phyloP scores from a whole-genome alignment of 1,140 invertebrate genomes.

The Heliconius himera region DNA sequence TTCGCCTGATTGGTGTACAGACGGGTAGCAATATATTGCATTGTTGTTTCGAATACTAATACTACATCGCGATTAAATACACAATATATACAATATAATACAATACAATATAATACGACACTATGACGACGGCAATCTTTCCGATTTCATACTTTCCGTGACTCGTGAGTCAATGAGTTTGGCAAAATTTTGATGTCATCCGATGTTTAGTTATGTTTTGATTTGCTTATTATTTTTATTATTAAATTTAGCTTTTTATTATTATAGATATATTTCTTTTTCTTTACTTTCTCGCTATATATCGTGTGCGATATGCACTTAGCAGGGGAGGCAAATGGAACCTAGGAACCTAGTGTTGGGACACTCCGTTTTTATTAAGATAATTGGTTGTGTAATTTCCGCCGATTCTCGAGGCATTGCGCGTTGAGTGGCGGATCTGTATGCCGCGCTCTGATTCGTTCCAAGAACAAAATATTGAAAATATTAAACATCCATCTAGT shows the following conservation, averaged over 20 bases:
- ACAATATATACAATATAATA: slow-evolving; percentile 21
- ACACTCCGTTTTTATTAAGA: no score
- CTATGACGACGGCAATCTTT: slow-evolving; percentile 38
- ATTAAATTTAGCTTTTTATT: background rate
- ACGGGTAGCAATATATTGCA: slow-evolving; percentile 59
- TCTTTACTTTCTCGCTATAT: no score
- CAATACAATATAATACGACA: background rate
- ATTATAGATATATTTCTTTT: no score
- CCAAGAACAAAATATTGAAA: no score
- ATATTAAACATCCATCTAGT: no score
- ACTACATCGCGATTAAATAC: slow-evolving; percentile 41
- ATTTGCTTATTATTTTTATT: background rate
- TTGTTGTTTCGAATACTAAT: slow-evolving; percentile 66
- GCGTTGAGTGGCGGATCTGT: no score
- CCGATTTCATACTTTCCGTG: slow-evolving; percentile 38
- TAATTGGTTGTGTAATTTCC: no score
- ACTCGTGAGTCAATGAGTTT: slow-evolving; percentile 34
- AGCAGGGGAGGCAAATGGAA: no score
- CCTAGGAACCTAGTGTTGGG: no score
- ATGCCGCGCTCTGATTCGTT: no score
- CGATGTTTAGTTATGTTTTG: background rate
- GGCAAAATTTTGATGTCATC: background rate
- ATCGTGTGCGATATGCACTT: no score
- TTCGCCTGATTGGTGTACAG: slow-evolving; percentile 63
- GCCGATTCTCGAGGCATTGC: no score